A percentile compares a stretch with the other conserved stretches of the same genome.
Conservation (phyloP, 2,888 invertebrate species). For the Alcis repandata region DNA sequence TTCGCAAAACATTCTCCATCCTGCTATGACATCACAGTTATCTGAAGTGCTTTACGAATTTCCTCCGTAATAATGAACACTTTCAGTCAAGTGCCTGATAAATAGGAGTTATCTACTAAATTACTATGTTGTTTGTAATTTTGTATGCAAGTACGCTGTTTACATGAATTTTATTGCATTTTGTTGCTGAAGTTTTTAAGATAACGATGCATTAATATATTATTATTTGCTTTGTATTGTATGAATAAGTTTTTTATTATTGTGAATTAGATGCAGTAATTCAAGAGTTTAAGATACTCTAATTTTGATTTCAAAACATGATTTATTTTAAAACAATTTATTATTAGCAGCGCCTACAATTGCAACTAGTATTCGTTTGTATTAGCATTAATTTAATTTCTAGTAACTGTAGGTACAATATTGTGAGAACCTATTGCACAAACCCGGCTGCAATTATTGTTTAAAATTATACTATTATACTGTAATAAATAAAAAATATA, state of each 20-base stretch:
- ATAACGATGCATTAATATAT: background rate
- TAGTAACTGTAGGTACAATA: too few species aligned
- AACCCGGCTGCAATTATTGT: too few species aligned
- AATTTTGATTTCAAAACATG: too few species aligned
- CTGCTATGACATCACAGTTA: slow-evolving; percentile 15
- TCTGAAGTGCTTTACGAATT: slow-evolving; percentile 10
- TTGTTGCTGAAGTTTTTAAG: background rate
- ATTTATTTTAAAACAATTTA: too few species aligned
- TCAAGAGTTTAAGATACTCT: too few species aligned
- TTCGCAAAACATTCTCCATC: slow-evolving; percentile 2
- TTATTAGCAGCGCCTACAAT: too few species aligned
- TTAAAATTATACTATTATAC: too few species aligned
- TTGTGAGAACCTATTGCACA: too few species aligned
- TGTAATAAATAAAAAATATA: too few species aligned
- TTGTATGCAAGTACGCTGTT: slow-evolving; percentile 5
- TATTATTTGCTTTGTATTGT: background rate
- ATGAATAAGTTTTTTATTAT: background rate
- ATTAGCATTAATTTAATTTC: too few species aligned
- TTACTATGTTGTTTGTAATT: slow-evolving; percentile 4
- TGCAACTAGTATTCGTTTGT: background rate
- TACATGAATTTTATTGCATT: slow-evolving; percentile 6
- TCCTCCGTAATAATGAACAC: slow-evolving; percentile 11
- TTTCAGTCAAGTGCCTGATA: slow-evolving; percentile 16
- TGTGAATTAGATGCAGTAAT: background rate
- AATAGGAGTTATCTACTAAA: background rate